Evolutionary conservation across 2,888 invertebrate genomes (phyloP), one percentile per base, ranked within the genome.

Genomic region (Pinctada fucata): DNA sequence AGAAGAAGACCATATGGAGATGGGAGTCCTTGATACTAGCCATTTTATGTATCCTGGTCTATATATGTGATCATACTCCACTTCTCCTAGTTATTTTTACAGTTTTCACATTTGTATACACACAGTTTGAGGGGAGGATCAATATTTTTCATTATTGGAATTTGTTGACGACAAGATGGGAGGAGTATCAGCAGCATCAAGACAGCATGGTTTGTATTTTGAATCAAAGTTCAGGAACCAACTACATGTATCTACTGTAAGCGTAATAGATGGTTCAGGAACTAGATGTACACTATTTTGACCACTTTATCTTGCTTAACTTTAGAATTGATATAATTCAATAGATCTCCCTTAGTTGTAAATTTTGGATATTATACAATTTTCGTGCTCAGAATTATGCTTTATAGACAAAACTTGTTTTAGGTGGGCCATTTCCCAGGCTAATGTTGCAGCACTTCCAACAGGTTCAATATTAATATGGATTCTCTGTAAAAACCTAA

Each of bases 101-200:
- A 2, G 3, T 83, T 48, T 52, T 86, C 13, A 91, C 91, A 1
- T 85, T 90, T 72, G 75, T 88, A 10, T 90, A 88, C 82, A 89
- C 91, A 3, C 89, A 90, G 75, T 81, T 89, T 3, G 79, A 80
- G 74, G 86, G 88, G 0, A 82, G 85, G 31, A 82, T 89, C n/a
- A 83, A 86, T 78, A 76, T 91, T 63, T 71, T 82, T n/a, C 75
- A 85, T 65, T 86, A 84, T 83, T 86, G 86, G 85, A 82, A 79
- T 47, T 76, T 73, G 4, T 72, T 90, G 48, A 81, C 80, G 51
- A 89, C 87, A 45, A 83, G 88, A 69, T 91, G 91, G 91, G 90
- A 91, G 49, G 91, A 91, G 70, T 88, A 89, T 75, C 85, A 90
- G 73, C 90, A 91, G 73, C 91, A 90, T 75, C 85, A 89, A 66